Evolutionary conservation across 2,113 vertebrate genomes (phyloP), one percentile per base, ranked within the genome.

Genomic region (Ardeotis arabs): DNA sequence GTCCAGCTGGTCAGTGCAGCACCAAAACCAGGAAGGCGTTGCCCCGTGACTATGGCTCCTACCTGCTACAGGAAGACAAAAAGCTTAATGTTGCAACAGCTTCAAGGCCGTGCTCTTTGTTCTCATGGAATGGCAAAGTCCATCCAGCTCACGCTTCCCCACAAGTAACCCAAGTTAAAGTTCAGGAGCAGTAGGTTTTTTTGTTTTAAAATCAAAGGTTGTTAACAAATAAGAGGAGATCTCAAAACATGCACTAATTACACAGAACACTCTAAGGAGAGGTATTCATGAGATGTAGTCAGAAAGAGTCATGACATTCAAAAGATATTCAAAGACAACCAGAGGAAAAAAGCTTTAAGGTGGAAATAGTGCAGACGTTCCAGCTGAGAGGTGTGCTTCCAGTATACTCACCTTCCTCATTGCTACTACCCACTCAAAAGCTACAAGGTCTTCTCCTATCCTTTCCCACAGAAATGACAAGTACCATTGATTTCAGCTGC

Each of bases 51-150:
- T 17, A 4, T 0, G 5, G 29, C 5, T 79, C 35, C 79, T 67
- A 20, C 47, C 55, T 74, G 75, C 27, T 31, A 20, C 0, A 77
- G 81, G n/a, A 75, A 27, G 6, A 77, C 44, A 31, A 56, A 89
- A 78, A 60, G 25, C 47, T 89, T 3, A 27, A 52, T 55, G 66
- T 94, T 82, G 93, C 87, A 94, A 94, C 56, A 87, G 24, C 76
- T 18, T 27, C 52, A 25, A 50, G 76, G 88, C 9, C 8, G 1
- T 37, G 69, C 76, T 50, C 90, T 96, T 93, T 0, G 66, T 78
- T 74, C 95, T 67, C 49, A 25, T 14, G 27, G 64, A 45, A 68
- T 0, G 8, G 52, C 95, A 96, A 96, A 97, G 96, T 96, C 69
- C 89, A 89, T 9, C 73, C 90, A 93, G 58, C 75, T 84, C 82